Evolutionary conservation across 2,113 vertebrate genomes (phyloP).

Genomic region (Macaca nemestrina): DNA sequence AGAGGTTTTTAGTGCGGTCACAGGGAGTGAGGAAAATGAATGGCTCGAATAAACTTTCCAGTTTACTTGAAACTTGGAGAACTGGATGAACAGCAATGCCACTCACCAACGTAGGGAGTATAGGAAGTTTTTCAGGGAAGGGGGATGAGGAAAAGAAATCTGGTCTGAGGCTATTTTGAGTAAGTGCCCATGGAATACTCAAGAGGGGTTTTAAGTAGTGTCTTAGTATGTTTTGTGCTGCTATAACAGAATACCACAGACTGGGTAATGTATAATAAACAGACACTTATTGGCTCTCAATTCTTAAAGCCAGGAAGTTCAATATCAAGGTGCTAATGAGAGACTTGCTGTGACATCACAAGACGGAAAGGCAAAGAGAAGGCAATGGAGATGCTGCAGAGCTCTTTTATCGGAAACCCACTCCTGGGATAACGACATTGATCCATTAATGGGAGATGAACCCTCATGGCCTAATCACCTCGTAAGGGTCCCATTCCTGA

Average conservation of each 20-base stretch:
- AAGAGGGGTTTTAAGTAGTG: background rate
- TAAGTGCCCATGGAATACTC: background rate
- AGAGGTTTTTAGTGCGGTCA: accelerated
- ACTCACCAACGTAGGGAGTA: background rate
- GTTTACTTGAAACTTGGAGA: background rate
- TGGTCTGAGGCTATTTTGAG: background rate
- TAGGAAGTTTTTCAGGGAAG: background rate
- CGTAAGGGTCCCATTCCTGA: background rate
- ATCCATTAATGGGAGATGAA: background rate
- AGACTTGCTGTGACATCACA: background rate
- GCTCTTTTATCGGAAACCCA: background rate
- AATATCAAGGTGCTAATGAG: background rate
- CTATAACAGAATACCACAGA: background rate
- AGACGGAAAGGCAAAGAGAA: background rate
- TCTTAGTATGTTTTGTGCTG: background rate
- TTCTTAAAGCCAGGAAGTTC: background rate
- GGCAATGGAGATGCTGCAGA: background rate
- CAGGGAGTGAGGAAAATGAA: accelerated
- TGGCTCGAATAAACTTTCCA: background rate
- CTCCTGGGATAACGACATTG: background rate
- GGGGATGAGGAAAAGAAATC: background rate
- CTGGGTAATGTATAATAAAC: background rate
- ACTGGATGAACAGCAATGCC: background rate
- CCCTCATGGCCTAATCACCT: background rate
- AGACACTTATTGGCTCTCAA: background rate